phyloP scores from a whole-genome alignment of 2,797 vertebrate genomes.

The Chanos chanos region DNA sequence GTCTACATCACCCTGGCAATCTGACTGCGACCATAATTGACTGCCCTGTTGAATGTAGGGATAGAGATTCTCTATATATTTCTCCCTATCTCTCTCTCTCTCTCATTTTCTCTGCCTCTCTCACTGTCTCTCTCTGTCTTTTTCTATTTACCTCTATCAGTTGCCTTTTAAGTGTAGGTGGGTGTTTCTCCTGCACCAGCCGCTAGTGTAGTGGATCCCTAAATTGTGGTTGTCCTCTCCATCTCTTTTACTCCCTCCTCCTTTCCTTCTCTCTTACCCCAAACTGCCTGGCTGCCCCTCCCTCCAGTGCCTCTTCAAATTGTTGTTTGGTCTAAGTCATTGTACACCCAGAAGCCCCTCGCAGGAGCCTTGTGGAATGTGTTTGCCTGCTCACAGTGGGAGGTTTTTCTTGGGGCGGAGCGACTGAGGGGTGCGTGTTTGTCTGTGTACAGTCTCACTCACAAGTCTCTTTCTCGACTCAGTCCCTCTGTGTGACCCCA shows the following conservation, averaged over 20 bases:
- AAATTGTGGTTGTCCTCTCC: no score
- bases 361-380: slow-evolving; percentile 24
- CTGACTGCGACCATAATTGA: neutral
- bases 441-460: no score
- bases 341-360: slow-evolving; percentile 1
- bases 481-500: no score
- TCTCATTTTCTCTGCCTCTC: neutral
- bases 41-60: neutral
- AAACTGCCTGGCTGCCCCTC: no score
- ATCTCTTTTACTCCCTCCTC: neutral
- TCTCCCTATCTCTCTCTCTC: neutral
- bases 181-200: no score
- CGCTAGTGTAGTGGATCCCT: no score
- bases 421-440: neutral
- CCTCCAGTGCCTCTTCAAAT: neutral
- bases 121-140: no score
- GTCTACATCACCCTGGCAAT: neutral
- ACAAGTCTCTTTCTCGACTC: no score
- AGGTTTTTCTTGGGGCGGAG: slow-evolving; percentile 16
- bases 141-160: no score
- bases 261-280: no score
- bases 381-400: slow-evolving; percentile 15
- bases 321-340: neutral
- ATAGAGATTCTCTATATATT: neutral
- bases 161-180: no score